Base-by-base conservation (phyloP, 2,888 invertebrate species). In the Mayetiola destructor region DNA sequence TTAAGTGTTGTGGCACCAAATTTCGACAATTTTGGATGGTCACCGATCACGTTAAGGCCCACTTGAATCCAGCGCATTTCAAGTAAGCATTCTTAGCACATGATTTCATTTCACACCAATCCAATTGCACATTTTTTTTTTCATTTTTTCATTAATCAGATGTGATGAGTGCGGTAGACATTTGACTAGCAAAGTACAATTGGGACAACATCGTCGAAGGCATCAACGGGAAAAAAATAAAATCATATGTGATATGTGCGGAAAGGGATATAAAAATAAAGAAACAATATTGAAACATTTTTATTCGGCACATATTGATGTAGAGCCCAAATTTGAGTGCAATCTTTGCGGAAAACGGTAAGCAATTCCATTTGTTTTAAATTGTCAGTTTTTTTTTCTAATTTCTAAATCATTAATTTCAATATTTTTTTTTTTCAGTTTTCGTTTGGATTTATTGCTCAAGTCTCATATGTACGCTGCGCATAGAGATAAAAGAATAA, bases 321-420 rank as follows among this genome's bases (percentile, higher is more conserved):
- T 27, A 1, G 48, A 48, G n/a, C 48, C 48, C 5, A 48, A 48
- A 27, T 48, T 48, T 27, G 48, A 48, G 16, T 48, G 48, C 10
- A 27, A 27, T 27, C 23, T 48, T n/a, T 48, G 48, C n/a, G n/a
- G n/a, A n/a, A 48, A 48, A 48, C 27, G 27, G 48, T 48, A 27
- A n/a, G 4, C 5, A n/a, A n/a, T n/a, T 48, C 27, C 16, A 39
- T 39, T 39, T 21, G 21, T 3, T 9, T 12, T 36, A n/a, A 4
- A n/a, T 12, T 12, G 23, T 42, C n/a, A 2, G 23, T 21, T 42
- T 42, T 23, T 14, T 12, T 12, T 42, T 32, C 32, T 32, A 40
- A n/a, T 40, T 16, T 40, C 18, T 3, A 40, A 6, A 32, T 10
- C 32, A 32, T 9, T 39, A 3, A 18, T 23, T 42, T 23, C 14